Evolutionary conservation across 2,888 invertebrate species (phyloP).

Genomic region (Mythimna pallens): DNA sequence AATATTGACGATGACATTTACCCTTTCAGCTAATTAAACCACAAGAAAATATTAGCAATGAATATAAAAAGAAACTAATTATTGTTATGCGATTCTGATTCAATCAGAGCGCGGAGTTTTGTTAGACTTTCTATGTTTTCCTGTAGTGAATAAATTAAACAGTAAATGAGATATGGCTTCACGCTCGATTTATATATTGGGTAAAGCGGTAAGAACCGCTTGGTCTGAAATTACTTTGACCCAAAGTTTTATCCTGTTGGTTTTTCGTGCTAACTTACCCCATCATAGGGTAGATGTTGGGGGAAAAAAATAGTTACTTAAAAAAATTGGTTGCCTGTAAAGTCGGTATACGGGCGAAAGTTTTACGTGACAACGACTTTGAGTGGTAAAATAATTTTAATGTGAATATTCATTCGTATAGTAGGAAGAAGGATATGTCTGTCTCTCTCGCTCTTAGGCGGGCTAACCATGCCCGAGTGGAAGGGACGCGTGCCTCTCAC

Average conservation of each 20-base stretch:
- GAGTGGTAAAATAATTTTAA: no score
- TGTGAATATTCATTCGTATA: no score
- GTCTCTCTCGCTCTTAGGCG: no score
- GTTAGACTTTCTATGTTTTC: constrained; percentile 30
- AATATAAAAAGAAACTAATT: neutral
- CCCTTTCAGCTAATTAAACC: neutral
- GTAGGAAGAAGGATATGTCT: no score
- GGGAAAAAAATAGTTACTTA: no score
- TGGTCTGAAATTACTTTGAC: neutral
- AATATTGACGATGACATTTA: neutral
- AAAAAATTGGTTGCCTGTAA: no score
- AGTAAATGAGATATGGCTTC: constrained; percentile 31
- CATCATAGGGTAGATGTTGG: neutral
- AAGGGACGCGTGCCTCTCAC: no score
- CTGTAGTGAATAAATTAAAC: constrained; percentile 38
- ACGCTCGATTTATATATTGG: constrained; percentile 21
- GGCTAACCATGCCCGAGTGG: no score
- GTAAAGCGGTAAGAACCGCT: neutral
- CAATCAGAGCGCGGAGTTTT: constrained; percentile 5
- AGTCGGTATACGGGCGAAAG: no score
- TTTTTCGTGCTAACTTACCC: neutral
- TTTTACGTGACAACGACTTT: no score
- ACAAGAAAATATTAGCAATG: neutral
- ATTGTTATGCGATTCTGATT: neutral
- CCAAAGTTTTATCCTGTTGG: neutral